Conservation (phyloP, 2,113 vertebrate genomes). For the Poeciliopsis turrubarensis region DNA sequence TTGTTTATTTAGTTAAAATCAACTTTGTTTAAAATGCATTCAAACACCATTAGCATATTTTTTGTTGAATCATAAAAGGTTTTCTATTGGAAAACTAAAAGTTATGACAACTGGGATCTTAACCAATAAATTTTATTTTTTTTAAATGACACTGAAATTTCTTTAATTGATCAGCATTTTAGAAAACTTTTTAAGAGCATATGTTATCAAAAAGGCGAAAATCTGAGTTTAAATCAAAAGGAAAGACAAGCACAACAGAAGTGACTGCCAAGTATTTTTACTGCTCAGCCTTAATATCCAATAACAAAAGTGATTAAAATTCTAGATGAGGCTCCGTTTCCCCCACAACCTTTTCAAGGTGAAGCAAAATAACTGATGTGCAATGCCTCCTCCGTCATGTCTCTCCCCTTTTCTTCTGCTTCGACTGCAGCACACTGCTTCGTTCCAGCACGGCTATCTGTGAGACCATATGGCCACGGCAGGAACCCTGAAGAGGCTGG, state of each 20-base stretch:
- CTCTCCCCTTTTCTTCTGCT: constrained; percentile 27
- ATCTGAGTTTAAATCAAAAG: neutral
- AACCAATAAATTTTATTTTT: too few relatives aligned
- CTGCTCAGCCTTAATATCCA: neutral
- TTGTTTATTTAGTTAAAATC: too few relatives aligned
- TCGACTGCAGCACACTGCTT: constrained; percentile 53
- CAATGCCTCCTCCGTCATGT: constrained; percentile 21
- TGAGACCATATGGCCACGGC: constrained; percentile 73
- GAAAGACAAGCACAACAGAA: neutral
- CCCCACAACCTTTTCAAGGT: constrained; percentile 44
- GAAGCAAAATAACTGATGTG: constrained; percentile 43
- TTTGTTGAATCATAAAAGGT: too few relatives aligned
- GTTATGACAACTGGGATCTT: too few relatives aligned
- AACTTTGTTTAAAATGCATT: too few relatives aligned
- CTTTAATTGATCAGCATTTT: too few relatives aligned
- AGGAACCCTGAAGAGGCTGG: constrained; percentile 69
- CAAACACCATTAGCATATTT: too few relatives aligned
- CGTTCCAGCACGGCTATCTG: constrained; percentile 68
- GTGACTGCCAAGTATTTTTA: neutral
- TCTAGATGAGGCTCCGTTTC: constrained; percentile 10
- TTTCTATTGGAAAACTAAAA: too few relatives aligned
- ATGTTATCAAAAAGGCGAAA: too few relatives aligned
- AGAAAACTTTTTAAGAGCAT: too few relatives aligned
- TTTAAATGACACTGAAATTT: too few relatives aligned
- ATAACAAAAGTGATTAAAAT: constrained; percentile 22